Evolutionary conservation across 2,888 invertebrate species (phyloP).

Genomic region (Alsophila aescularia): DNA sequence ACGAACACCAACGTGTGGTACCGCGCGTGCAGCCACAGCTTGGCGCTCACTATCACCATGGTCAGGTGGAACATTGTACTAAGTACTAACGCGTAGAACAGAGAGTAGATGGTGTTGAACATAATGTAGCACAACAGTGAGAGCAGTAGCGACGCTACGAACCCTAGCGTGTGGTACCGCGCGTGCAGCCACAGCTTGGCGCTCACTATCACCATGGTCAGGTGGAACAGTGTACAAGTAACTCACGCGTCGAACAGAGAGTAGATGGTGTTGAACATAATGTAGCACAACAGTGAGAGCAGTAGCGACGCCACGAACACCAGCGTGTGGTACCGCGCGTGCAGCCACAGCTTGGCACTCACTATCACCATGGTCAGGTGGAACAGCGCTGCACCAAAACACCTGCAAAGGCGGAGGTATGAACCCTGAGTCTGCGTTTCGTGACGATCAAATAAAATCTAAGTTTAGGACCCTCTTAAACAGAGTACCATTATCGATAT

Average conservation of each 20-base stretch:
- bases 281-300: conserved; percentile 78
- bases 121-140: conserved; percentile 79
- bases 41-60: no score
- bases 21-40: conserved; percentile 51
- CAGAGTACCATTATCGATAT: no score
- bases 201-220: no score
- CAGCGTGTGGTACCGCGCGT: conserved; percentile 85
- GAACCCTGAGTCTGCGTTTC: no score
- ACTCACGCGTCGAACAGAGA: conserved; percentile 86
- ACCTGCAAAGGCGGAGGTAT: conserved; percentile 54
- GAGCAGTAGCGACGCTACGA: conserved; percentile 77
- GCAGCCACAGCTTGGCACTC: conserved; percentile 86
- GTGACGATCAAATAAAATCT: no score
- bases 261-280: conserved; percentile 83
- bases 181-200: conserved; percentile 86
- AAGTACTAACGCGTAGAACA: conserved; percentile 60
- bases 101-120: conserved; percentile 84
- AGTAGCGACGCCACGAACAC: conserved; percentile 79
- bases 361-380: conserved; percentile 83
- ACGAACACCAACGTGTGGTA: conserved; percentile 84
- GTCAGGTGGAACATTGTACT: background rate
- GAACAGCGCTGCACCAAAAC: conserved; percentile 85
- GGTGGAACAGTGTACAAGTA: conserved; percentile 47
- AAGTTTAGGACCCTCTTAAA: no score
- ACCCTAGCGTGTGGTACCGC: conserved; percentile 83